Evolutionary conservation across 2,888 invertebrate genomes (phyloP).

Genomic region (Torymus aiolomorphi): DNA sequence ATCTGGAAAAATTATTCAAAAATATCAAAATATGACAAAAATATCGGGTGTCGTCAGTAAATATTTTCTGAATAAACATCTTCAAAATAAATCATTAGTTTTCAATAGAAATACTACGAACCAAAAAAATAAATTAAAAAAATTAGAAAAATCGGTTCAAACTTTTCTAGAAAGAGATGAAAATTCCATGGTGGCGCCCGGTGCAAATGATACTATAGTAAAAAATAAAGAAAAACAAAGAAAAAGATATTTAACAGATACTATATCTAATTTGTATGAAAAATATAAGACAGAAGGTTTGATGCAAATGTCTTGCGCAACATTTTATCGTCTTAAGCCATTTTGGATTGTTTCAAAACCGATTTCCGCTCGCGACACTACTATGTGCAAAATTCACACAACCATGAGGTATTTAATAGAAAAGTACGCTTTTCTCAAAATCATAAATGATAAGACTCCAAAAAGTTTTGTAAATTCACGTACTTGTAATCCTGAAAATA

Average conservation of each 20-base stretch:
- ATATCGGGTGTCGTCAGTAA: too few relatives aligned
- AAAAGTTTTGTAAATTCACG: neutral
- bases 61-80: too few relatives aligned
- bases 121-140: neutral
- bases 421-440: constrained; percentile 35
- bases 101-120: neutral
- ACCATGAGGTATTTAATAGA: constrained; percentile 48
- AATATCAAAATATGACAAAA: too few relatives aligned
- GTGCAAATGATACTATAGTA: constrained; percentile 46
- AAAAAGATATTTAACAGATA: constrained; percentile 48
- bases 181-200: constrained; percentile 51
- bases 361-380: constrained; percentile 50
- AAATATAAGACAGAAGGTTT: constrained; percentile 41
- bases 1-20: too few relatives aligned
- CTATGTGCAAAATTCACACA: constrained; percentile 47
- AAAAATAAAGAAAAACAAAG: constrained; percentile 41
- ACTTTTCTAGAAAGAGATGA: constrained; percentile 53
- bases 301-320: constrained; percentile 48
- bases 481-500: neutral
- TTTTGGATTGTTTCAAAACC: constrained; percentile 51
- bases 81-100: neutral
- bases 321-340: constrained; percentile 49
- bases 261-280: constrained; percentile 45
- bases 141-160: constrained; percentile 4
- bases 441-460: constrained; percentile 13